Evolutionary conservation across 1,140 invertebrate species (phyloP), one percentile per base, ranked within the genome.

Genomic region (Cotesia vestalis): DNA sequence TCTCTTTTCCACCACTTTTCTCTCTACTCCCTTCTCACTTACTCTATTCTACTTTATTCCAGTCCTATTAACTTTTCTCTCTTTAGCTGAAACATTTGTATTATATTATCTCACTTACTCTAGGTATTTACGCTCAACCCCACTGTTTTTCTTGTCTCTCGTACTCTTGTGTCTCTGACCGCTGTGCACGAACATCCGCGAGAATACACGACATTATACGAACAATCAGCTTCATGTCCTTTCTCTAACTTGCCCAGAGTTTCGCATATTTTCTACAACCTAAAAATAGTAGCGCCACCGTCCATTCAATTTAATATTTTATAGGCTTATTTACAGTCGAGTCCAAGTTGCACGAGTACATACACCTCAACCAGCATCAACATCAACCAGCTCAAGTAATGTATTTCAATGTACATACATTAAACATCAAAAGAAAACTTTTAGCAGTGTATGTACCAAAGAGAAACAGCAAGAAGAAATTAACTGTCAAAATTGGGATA

Each of bases 91-190:
- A 35, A 34, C 9, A 35, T 68, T 55, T 68, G 52, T n/a, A 0
- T 66, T 14, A 11, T 17, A 38, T 14, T 66, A 40, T 53, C 73
- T 34, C 76, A 17, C 53, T 53, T 60, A 55, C 70, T 57, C 69
- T 14, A 35, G 34, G 9, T 11, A n/a, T 68, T 67, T 61, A 36
- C 17, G 11, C 20, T 14, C 40, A 34, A 6, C 17, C 59, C 64
- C 38, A 40, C 57, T 36, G 34, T 64, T 27, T 17, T 72, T 62
- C 52, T 63, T 69, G 40, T 66, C 55, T 71, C 40, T 35, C 63
- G 71, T 69, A 74, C 76, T 77, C 77, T 77, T 78, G 78, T 81
- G 81, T 82, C 80, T 83, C 82, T 83, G 82, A 83, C 79, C 81
- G 81, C 80, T 79, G 79, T 68, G 70, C 77, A 80, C 79, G 81